Evolutionary conservation across 1,140 invertebrate genomes (phyloP), one percentile per base, ranked within the genome.

Genomic region (Drosophila athabasca): DNA sequence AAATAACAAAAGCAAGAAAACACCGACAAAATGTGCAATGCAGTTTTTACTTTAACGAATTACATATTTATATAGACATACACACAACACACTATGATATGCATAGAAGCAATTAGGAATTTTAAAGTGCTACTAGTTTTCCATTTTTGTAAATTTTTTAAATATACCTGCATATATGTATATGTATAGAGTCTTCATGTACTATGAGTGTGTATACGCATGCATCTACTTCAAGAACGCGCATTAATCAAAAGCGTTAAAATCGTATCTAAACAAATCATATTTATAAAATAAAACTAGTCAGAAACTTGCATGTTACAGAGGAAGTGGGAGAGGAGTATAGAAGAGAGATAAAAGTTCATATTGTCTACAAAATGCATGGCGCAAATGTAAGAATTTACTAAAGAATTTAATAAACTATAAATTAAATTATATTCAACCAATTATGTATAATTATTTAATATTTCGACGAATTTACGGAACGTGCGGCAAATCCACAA

Each of bases 31-130:
- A 84, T 84, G 85, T 89, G 84, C 84, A 89, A 89, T 89, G 85
- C 80, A 79, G 78, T 75, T 75, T 73, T 89, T 90, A 90, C 85
- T 90, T 84, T 90, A 90, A 72, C 61, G 48, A 72, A 13, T 39
- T 13, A 70, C 57, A 51, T 39, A 39, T 39, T 39, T 39, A 39
- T 62, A 67, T 59, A 62, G 43, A 55, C 41, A 72, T 68, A 17
- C 17, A 69, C 53, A 69, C 46, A 57, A 69, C 58, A 59, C 19
- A 13, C 35, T 13, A 39, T 5, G 11, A 65, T 15, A 45, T 60
- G 55, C 45, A 58, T 7, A 76, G 45, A 4, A 39, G 11, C 46
- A 61, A 65, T 50, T 35, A 65, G 52, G 62, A 67, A 57, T 55
- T 65, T 62, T 54, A 57, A 61, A 54, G 55, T 66, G 73, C 61